A percentile compares a stretch with the other conserved stretches of the same genome.
phyloP scores from a whole-genome alignment of 37 sponge, comb jelly and placozoan genomes.

The Axinella damicornis region DNA sequence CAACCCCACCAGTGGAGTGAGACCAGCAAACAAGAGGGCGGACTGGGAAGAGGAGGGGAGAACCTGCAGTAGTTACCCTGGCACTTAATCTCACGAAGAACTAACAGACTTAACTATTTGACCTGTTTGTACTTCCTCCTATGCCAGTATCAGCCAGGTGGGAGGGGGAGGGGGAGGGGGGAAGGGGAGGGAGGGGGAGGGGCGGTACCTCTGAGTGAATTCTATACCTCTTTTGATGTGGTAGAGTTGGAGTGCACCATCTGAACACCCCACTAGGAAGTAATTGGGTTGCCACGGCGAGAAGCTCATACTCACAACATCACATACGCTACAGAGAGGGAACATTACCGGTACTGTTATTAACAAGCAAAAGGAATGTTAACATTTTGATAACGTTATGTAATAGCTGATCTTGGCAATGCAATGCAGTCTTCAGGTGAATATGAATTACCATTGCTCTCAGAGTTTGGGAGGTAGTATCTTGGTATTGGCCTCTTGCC shows the following conservation, averaged over 20 bases:
- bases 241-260: slow-evolving; percentile 67
- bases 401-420: background rate
- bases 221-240: slow-evolving; percentile 38
- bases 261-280: slow-evolving; percentile 69
- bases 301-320: slow-evolving; percentile 64
- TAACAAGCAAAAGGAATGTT: background rate
- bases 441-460: background rate
- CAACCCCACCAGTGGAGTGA: slow-evolving; percentile 28
- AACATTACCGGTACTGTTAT: no score
- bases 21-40: slow-evolving; percentile 20
- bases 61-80: no score
- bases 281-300: slow-evolving; percentile 73
- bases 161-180: no score
- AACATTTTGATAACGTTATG: no score
- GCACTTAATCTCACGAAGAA: no score
- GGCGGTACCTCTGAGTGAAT: no score
- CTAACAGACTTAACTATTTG: no score
- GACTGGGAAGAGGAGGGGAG: no score
- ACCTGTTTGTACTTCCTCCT: no score
- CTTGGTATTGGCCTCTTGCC: slow-evolving; percentile 54
- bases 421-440: no score
- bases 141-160: no score
- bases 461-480: background rate
- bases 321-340: slow-evolving; percentile 7
- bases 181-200: no score